These are phyloP conservation scores for Synergus umbraculus DNA, from an alignment of 2,888 invertebrate species.

Conservation along the genomic window DNA sequence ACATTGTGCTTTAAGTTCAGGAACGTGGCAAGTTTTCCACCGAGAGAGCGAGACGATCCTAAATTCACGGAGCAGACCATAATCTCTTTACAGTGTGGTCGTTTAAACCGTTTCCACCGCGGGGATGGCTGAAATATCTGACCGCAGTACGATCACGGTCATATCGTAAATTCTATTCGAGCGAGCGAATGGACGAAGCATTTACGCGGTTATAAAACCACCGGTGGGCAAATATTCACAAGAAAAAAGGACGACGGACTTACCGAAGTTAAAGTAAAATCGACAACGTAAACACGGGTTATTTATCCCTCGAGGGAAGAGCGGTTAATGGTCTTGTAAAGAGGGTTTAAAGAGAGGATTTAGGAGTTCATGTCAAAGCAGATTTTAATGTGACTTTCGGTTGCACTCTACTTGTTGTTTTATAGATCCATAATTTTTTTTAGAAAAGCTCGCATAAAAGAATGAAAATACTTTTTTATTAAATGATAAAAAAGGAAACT, in stretches of 20 bases:
- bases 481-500: too few relatives aligned
- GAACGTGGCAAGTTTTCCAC: constrained; percentile 35
- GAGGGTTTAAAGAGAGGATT: constrained; percentile 10
- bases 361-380: neutral
- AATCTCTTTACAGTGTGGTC: constrained; percentile 38
- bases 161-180: constrained; percentile 44
- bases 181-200: constrained; percentile 21
- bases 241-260: constrained; percentile 30
- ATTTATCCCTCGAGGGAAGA: constrained; percentile 1
- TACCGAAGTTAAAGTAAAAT: neutral
- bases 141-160: constrained; percentile 39
- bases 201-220: constrained; percentile 43
- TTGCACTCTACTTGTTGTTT: too few relatives aligned
- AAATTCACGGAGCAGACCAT: constrained; percentile 41
- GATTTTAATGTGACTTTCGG: too few relatives aligned
- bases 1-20: constrained; percentile 29
- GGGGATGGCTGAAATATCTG: constrained; percentile 21
- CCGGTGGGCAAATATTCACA: constrained; percentile 32
- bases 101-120: constrained; percentile 38
- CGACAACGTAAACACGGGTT: neutral
- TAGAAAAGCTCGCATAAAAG: too few relatives aligned
- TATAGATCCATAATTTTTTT: too few relatives aligned
- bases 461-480: too few relatives aligned
- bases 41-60: constrained; percentile 30
- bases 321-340: constrained; percentile 4